phyloP scores from a whole-genome alignment of 2,113 vertebrate species.

The Silurus meridionalis region DNA sequence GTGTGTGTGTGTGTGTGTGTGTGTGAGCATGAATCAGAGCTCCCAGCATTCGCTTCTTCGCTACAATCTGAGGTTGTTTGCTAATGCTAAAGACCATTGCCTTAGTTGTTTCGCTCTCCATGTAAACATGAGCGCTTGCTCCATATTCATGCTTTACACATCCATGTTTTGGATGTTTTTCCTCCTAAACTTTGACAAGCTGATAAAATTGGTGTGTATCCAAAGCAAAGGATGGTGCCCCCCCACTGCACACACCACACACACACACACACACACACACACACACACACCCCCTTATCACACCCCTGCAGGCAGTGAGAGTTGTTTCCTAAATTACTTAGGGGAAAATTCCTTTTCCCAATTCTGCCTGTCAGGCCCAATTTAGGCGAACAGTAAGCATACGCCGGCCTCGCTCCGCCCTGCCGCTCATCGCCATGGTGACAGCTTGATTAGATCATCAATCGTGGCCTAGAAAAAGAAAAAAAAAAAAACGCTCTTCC shows the following conservation, averaged over 20 bases:
- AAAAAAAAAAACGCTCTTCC: constrained; percentile 84
- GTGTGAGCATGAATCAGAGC: constrained; percentile 38
- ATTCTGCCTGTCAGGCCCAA: constrained; percentile 91
- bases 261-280: too few relatives aligned
- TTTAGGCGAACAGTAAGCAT: constrained; percentile 91
- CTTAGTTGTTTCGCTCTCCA: not conserved
- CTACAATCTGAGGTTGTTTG: not conserved
- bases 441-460: constrained; percentile 96
- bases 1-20: constrained; percentile 75
- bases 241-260: not conserved
- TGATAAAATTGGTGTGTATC: not conserved
- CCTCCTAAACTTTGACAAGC: not conserved
- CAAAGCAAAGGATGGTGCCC: not conserved
- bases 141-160: not conserved
- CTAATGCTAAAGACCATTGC: constrained; percentile 6
- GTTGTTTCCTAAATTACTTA: constrained; percentile 91
- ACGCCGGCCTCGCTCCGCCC: constrained; percentile 70
- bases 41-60: constrained; percentile 14
- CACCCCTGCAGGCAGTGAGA: constrained; percentile 61
- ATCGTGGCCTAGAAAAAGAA: constrained; percentile 81
- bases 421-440: constrained; percentile 84
- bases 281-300: not conserved
- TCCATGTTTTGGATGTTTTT: not conserved
- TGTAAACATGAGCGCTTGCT: not conserved
- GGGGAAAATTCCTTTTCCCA: constrained; percentile 85